Evolutionary conservation across 2,888 invertebrate genomes (phyloP).

Genomic region (Cryptops parisi): DNA sequence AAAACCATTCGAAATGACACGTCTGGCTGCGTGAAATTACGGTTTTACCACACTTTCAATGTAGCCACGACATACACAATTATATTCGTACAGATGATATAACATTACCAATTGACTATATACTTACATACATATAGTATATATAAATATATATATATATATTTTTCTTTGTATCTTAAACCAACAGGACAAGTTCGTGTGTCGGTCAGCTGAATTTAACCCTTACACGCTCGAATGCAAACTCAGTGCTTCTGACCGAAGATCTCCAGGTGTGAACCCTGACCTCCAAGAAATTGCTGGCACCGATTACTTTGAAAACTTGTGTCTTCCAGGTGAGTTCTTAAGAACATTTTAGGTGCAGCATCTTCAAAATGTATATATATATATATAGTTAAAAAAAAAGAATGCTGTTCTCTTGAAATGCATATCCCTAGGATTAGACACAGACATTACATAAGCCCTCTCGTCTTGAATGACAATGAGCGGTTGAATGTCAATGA

Average conservation of each 20-base stretch:
- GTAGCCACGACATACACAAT: too few species aligned
- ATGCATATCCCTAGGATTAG: too few species aligned
- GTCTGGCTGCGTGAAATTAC: too few species aligned
- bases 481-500: too few species aligned
- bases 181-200: slow-evolving; percentile 65
- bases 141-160: not conserved
- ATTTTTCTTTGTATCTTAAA: not conserved
- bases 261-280: slow-evolving; percentile 75
- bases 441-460: too few species aligned
- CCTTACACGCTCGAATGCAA: slow-evolving; percentile 84
- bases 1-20: too few species aligned
- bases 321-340: slow-evolving; percentile 59
- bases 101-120: not conserved
- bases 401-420: not conserved
- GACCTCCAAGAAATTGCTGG: slow-evolving; percentile 76
- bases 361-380: too few species aligned
- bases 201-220: slow-evolving; percentile 84
- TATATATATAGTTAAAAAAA: not conserved
- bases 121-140: too few species aligned
- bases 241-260: slow-evolving; percentile 73
- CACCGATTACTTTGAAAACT: slow-evolving; percentile 74
- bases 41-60: too few species aligned
- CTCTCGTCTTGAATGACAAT: too few species aligned
- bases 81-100: too few species aligned
- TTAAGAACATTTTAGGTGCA: too few species aligned